Evolutionary conservation across 1,140 invertebrate species (phyloP), one percentile per base, ranked within the genome.

Genomic region (Ips nitidus): DNA sequence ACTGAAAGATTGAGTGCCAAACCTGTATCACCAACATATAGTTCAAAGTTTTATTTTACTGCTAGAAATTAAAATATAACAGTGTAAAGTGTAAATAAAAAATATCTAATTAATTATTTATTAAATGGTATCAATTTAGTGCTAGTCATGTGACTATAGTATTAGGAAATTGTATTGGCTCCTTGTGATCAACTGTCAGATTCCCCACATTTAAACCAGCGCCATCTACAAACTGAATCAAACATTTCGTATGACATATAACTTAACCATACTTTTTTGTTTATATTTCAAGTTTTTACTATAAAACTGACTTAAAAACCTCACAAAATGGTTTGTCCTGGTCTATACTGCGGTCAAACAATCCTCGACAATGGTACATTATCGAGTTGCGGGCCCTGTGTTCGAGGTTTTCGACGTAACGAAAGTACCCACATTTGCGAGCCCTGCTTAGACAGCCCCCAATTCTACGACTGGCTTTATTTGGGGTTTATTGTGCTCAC

Each of bases 381-480:
- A 85, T 89, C 88, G 75, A 86, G 87, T 50, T 95, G 94, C 77
- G 91, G 94, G 6, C 90, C 94, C 0, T 98, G 95, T 81, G 91
- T 93, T 1, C 81, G 93, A 70, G 95, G 94, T 0, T 95, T 83
- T 70, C 81, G 89, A 60, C 83, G 87, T 69, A 90, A 91, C 75
- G 82, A 80, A 0, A 83, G 82, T 8, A 81, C 81, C 36, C 90
- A 86, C n/a, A 81, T 85, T 3, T 98, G 95, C 81, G 81, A 87
- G 39, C 86, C 86, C 3, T 98, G 96, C 78, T 83, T 87, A 2
- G 89, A 92, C 64, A 82, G 83, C 22, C 90, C 94, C 1, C 83
- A 86, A 41, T 85, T 95, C n/a, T 98, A 98, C 78, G 95, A 98
- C 77, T 96, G 93, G 90, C 84, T 97, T 1, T 98, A 97, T 81